Base-by-base conservation (phyloP, 1,140 invertebrate species). In the Pentalonia nigronervosa region DNA sequence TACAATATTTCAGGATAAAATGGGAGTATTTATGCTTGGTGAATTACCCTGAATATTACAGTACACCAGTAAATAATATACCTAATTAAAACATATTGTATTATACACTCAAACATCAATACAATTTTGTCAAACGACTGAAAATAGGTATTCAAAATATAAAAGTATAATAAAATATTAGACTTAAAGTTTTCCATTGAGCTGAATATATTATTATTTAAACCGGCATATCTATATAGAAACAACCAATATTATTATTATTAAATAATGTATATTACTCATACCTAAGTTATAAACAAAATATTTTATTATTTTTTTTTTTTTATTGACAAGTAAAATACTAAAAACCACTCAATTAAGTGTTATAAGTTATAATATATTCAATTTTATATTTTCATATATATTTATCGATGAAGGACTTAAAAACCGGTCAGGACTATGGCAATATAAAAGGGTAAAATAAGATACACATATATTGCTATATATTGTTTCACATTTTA, bases 371-470 rank as follows among this genome's bases (percentile, higher is more conserved):
- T 86, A 86, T 47, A 47, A 86, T 41, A n/a, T 47, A 86, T 47
- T 86, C 23, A 86, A 86, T 86, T 86, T 86, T 86, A 45, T 86
- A 30, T 76, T 76, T 76, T 76, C 14, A 76, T 25, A 41, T n/a
- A 48, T 48, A 87, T 87, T 87, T 87, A 48, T 87, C n/a, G 25
- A 86, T 86, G 36, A 87, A 84, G 83, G 83, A 84, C 8, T 84
- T 84, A 84, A 86, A 86, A 87, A 87, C 86, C 86, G 47, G 86
- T 87, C 47, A 87, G 47, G 30, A 45, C 48, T 87, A 48, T 47
- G 30, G 25, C 47, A 87, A 87, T 87, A 87, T 87, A 87, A 47
- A 86, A 47, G 84, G 84, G 45, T 86, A 48, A 48, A 87, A 48
- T 87, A 47, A 48, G 2, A 48, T 41, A 86, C 45, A 87, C 30